Evolutionary conservation across 1,140 invertebrate genomes (phyloP).

Genomic region (Ips typographus): DNA sequence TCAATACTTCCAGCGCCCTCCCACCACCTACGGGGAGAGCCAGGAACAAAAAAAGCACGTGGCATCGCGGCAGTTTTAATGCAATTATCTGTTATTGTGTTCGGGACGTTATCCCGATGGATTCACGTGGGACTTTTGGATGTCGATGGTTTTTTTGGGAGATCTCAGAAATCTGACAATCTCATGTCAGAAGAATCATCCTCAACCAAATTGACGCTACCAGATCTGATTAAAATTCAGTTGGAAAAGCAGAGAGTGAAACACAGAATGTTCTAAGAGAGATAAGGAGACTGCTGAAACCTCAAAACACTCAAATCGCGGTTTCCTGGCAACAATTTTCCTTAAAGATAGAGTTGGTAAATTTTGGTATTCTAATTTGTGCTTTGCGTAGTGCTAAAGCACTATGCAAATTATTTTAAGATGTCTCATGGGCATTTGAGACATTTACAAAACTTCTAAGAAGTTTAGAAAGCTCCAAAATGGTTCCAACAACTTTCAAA

Average conservation of each 20-base stretch:
- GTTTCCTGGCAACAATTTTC: too few relatives aligned
- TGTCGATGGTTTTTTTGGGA: not conserved
- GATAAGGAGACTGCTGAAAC: not conserved
- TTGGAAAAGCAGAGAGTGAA: not conserved
- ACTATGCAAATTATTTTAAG: too few relatives aligned
- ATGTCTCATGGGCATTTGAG: too few relatives aligned
- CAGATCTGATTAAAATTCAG: not conserved
- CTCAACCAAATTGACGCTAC: not conserved
- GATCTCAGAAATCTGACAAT: not conserved
- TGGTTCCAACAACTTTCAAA: too few relatives aligned
- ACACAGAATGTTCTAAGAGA: not conserved
- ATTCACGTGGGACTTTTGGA: constrained; percentile 35
- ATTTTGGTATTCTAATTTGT: too few relatives aligned
- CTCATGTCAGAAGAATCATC: too few relatives aligned
- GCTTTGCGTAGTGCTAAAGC: too few relatives aligned
- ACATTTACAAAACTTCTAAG: too few relatives aligned
- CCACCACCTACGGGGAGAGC: constrained; percentile 28
- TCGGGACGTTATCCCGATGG: constrained; percentile 32
- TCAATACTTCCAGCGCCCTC: constrained; percentile 46
- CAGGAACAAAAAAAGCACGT: constrained; percentile 46
- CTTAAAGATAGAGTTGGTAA: too few relatives aligned
- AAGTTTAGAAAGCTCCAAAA: too few relatives aligned
- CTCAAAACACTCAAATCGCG: too few relatives aligned
- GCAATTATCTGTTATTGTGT: constrained; percentile 45
- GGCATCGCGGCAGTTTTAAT: constrained; percentile 41